Percentiles rank a stretch among this genome's conserved stretches.
These are phyloP conservation scores for Molorchus minor DNA, from an alignment of 2,888 invertebrate species.

Conservation along the genomic window DNA sequence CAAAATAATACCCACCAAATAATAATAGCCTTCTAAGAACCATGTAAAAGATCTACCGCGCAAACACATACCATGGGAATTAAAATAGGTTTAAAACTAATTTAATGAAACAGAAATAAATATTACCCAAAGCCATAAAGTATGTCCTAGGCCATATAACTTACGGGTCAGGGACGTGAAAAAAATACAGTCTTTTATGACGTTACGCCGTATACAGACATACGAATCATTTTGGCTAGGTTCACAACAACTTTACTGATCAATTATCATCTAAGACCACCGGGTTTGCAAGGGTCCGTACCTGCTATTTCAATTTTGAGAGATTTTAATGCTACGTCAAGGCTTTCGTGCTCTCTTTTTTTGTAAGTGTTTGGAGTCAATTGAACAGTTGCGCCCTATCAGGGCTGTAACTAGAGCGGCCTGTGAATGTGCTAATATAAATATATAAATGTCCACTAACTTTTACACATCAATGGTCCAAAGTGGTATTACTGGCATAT, in stretches of 20 bases:
- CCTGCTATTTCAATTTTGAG: constrained; percentile 29
- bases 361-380: too few species aligned
- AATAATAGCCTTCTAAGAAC: constrained; percentile 17
- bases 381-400: too few species aligned
- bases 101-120: constrained; percentile 26
- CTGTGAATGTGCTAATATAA: too few species aligned
- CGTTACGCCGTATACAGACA: background rate
- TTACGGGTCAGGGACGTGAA: background rate
- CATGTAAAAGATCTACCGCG: constrained; percentile 10
- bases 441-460: too few species aligned
- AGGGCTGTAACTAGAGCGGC: too few species aligned
- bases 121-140: constrained; percentile 22
- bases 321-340: constrained; percentile 21
- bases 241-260: constrained; percentile 26
- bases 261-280: constrained; percentile 43
- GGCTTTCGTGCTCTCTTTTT: constrained; percentile 3
- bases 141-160: constrained; percentile 14
- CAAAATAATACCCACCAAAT: constrained; percentile 15
- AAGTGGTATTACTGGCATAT: too few species aligned
- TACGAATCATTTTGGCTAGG: constrained; percentile 15
- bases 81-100: constrained; percentile 22
- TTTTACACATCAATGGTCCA: too few species aligned
- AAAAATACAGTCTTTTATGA: background rate
- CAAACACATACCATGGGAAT: constrained; percentile 16
- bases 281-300: constrained; percentile 37